A percentile compares a stretch with the other conserved stretches of the same genome.
These are phyloP conservation scores for Pristionchus arcanus DNA, from an alignment of 2,888 invertebrate genomes.

Conservation along the genomic window DNA sequence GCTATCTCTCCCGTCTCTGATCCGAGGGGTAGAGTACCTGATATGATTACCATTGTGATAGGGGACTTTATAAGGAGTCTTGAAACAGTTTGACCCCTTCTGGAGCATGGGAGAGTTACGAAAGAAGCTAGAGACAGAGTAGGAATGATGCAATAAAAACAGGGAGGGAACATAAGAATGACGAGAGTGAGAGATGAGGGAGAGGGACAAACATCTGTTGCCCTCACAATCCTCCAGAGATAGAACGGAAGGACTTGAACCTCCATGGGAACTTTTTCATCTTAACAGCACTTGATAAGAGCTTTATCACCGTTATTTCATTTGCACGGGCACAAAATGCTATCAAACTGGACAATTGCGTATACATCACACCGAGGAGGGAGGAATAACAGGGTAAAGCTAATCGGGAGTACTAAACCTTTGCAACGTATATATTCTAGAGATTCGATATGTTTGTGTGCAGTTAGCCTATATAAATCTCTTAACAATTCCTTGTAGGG, in stretches of 20 bases:
- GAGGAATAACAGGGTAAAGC: constrained; percentile 30
- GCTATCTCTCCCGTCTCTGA: constrained; percentile 19
- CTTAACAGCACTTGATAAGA: not conserved
- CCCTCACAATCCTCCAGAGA: not conserved
- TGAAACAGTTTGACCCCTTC: not conserved
- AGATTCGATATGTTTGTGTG: constrained; percentile 41
- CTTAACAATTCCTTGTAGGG: constrained; percentile 13
- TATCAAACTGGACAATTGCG: constrained; percentile 25
- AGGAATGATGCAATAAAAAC: constrained; percentile 18
- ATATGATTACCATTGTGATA: constrained; percentile 31
- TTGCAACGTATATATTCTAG: constrained; percentile 20
- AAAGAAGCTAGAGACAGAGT: constrained; percentile 9
- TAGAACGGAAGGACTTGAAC: constrained; percentile 31
- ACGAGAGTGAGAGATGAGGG: not conserved
- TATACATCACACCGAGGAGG: not conserved
- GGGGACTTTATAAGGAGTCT: not conserved
- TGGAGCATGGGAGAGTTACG: not conserved
- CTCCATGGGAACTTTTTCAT: not conserved
- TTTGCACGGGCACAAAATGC: constrained; percentile 25
- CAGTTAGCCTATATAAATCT: constrained; percentile 38
- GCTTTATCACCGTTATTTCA: constrained; percentile 38
- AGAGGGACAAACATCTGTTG: not conserved
- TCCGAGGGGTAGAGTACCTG: constrained; percentile 27
- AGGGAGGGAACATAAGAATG: not conserved
- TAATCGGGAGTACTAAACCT: constrained; percentile 31